Percentiles rank a stretch among this genome's conserved stretches.
Evolutionary conservation across 1,140 invertebrate genomes (phyloP).

Genomic region (Aphelinus certus): DNA sequence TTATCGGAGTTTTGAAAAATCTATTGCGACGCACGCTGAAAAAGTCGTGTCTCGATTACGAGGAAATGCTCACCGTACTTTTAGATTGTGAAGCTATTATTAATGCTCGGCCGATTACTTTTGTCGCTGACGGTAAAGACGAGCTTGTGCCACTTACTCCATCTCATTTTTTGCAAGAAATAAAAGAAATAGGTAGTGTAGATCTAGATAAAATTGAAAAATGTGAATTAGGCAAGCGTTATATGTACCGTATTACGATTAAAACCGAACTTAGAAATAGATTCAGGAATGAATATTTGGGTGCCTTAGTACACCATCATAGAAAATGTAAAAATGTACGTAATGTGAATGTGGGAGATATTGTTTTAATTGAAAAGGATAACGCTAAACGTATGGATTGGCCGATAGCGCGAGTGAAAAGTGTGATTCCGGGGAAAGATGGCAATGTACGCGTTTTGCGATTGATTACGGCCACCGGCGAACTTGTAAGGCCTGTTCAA

Average conservation of each 20-base stretch:
- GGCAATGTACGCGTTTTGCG: constrained; percentile 8
- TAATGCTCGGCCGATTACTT: constrained; percentile 52
- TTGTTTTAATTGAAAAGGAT: constrained; percentile 3
- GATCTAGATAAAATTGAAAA: constrained; percentile 43
- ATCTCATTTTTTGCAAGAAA: constrained; percentile 48
- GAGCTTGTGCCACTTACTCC: constrained; percentile 39
- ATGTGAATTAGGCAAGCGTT: constrained; percentile 4
- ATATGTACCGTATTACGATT: constrained; percentile 34
- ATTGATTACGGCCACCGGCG: constrained; percentile 17
- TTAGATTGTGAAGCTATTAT: constrained; percentile 49
- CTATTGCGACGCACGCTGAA: not conserved
- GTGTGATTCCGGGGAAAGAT: constrained; percentile 10
- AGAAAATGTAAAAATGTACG: not conserved
- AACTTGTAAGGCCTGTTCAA: too few relatives aligned
- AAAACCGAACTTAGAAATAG: constrained; percentile 35
- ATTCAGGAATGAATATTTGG: constrained; percentile 46
- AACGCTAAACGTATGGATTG: constrained; percentile 8
- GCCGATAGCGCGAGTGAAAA: not conserved
- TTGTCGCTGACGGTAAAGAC: constrained; percentile 46
- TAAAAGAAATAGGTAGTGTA: constrained; percentile 40
- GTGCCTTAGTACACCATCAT: too few relatives aligned
- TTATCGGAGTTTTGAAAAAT: not conserved
- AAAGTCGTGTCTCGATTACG: not conserved
- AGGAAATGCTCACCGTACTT: too few relatives aligned
- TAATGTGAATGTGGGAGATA: constrained; percentile 3